Evolutionary conservation across 2,797 vertebrate species (phyloP), one percentile per base, ranked within the genome.

Genomic region (Chaunax sp.): DNA sequence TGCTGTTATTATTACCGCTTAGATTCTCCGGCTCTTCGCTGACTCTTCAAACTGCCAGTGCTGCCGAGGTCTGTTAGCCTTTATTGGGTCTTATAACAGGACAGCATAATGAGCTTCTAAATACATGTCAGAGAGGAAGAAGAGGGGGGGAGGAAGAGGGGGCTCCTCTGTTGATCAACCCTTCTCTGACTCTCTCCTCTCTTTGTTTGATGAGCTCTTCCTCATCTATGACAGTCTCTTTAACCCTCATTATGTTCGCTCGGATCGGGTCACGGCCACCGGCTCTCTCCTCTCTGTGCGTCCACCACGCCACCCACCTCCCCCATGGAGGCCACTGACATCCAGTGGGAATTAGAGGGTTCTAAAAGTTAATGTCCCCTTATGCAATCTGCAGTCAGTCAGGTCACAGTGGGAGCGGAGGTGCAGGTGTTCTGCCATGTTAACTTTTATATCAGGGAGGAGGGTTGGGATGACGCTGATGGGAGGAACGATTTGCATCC

Each of bases 361-460:
- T 83, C 87, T 94, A 90, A 95, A 94, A 92, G 83, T 91, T 93
- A 94, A 94, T 92, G 91, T 90, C 75, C 90, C 92, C 72, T 75
- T 72, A 80, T 87, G 85, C 87, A 87, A 86, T 92, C 87, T 86
- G 83, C 84, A 86, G 83, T 73, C 78, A 85, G 89, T 87, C 77
- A 79, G 87, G 87, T 80, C 82, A 58, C 72, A 75, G 75, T 13
- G 70, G 72, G 72, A 85, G 78, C 81, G 78, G 77, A 84, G 87
- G 78, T 75, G 80, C 87, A 83, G 62, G 69, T 78, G 91, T 93
- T 92, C 87, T 89, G 88, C 90, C 69, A 56, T 89, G 85, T 92
- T 92, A 90, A 90, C 87, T 91, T 93, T 90, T 75, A 92, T 87
- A 84, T 90, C 77, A 63, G 62, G 23, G 82, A 56, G 51, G 63